Base-by-base conservation (phyloP, 2,113 vertebrate genomes). In the Ageneiosus marmoratus region DNA sequence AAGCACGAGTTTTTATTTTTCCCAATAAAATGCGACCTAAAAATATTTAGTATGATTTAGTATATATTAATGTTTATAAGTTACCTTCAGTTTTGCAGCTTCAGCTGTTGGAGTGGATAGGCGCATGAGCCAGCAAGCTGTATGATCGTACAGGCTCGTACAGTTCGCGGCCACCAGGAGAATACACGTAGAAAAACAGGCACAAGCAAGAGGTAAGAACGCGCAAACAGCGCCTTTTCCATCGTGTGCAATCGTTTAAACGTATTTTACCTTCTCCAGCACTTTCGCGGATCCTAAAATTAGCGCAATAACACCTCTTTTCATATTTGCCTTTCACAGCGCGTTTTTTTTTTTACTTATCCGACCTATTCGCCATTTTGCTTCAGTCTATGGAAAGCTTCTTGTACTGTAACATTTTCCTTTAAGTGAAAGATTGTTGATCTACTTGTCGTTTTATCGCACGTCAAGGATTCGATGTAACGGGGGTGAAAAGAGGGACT, bases 311-410 rank as follows among this genome's bases (percentile, higher is more conserved):
- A 20, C 90, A 93, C 89, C 92, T 89, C 91, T 92, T 91, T 91
- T 87, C 88, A 89, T 90, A 90, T 86, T 92, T 93, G 93, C 90
- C 91, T 94, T 93, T 87, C 87, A 86, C 90, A 92, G 90, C 92
- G 93, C 91, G 88, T 91, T 91, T 92, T 92, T 93, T 88, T 90
- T 65, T n/a, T 44, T 91, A 93, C 94, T 92, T 94, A 95, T 94
- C 94, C 95, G 94, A 93, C 95, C 94, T 92, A 94, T 94, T 96
- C 96, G 96, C 96, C 96, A 97, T 97, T 96, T 97, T 97, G 95
- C 95, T 95, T 95, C 93, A 93, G 94, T 93, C 93, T 93, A 91
- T 93, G 93, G n/a, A 90, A 94, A 94, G 90, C 92, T 90, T 90
- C 89, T 91, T 90, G 91, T 93, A 89, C 92, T 92, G 88, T 92